Conservation (phyloP, 2,888 invertebrate genomes). For the Antheraea assamensis region DNA sequence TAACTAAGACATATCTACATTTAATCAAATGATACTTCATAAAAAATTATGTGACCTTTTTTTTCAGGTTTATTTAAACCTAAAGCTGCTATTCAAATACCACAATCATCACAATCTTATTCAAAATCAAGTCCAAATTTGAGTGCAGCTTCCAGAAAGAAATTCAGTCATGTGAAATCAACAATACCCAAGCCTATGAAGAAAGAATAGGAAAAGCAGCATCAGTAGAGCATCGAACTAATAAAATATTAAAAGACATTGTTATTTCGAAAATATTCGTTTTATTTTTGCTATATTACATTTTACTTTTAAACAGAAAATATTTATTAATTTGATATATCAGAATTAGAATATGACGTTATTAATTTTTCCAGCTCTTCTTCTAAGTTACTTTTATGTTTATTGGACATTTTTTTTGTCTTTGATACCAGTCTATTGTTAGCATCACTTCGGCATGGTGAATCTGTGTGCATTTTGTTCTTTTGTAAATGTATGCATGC, state of each 20-base stretch:
- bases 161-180: conserved; percentile 70
- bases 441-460: conserved; percentile 42
- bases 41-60: background rate
- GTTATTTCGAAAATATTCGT: conserved; percentile 18
- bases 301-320: conserved; percentile 21
- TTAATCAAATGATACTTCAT: background rate
- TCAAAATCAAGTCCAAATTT: conserved; percentile 56
- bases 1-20: background rate
- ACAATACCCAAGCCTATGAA: conserved; percentile 68
- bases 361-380: conserved; percentile 67
- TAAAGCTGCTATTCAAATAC: conserved; percentile 52
- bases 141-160: conserved; percentile 55
- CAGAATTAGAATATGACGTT: conserved; percentile 49
- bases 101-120: conserved; percentile 40
- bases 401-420: conserved; percentile 49
- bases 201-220: conserved; percentile 48
- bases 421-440: conserved; percentile 42
- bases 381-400: conserved; percentile 53
- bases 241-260: conserved; percentile 16
- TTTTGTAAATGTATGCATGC: conserved; percentile 39
- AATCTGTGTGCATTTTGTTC: conserved; percentile 35
- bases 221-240: background rate
- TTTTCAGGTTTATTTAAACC: conserved; percentile 61
- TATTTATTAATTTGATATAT: conserved; percentile 44
- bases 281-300: conserved; percentile 24